Evolutionary conservation across 2,797 vertebrate genomes (phyloP).

Genomic region (Allobates femoralis): DNA sequence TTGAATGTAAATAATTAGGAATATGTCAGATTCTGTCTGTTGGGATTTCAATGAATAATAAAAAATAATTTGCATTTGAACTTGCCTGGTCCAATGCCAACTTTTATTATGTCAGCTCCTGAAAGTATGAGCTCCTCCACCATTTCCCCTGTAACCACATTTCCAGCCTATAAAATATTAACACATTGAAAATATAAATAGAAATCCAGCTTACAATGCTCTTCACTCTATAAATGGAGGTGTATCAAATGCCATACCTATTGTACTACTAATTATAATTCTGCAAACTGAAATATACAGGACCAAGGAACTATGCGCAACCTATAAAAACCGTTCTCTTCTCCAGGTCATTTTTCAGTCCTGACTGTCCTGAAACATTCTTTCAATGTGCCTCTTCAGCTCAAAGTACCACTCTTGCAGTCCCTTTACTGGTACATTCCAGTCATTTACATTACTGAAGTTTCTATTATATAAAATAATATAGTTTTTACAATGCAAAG

Average conservation of each 20-base stretch:
- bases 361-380: neutral
- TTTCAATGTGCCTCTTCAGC: too few species aligned
- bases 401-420: too few species aligned
- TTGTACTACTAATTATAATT: neutral
- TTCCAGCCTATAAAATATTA: slow-evolving; percentile 87
- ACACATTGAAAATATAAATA: neutral
- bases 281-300: neutral
- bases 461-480: too few species aligned
- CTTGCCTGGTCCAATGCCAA: slow-evolving; percentile 96
- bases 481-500: too few species aligned
- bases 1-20: neutral
- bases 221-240: neutral
- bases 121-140: slow-evolving; percentile 97
- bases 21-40: neutral
- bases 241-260: neutral
- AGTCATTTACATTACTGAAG: too few species aligned
- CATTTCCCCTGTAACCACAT: slow-evolving; percentile 99
- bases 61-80: slow-evolving; percentile 18
- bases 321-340: neutral
- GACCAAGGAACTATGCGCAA: neutral
- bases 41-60: neutral
- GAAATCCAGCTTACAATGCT: neutral
- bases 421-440: too few species aligned
- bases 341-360: neutral
- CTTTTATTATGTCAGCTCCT: slow-evolving; percentile 98